These are phyloP conservation scores for Rousettus madagascariensis DNA, from an alignment of 2,797 vertebrate species.

Conservation along the genomic window DNA sequence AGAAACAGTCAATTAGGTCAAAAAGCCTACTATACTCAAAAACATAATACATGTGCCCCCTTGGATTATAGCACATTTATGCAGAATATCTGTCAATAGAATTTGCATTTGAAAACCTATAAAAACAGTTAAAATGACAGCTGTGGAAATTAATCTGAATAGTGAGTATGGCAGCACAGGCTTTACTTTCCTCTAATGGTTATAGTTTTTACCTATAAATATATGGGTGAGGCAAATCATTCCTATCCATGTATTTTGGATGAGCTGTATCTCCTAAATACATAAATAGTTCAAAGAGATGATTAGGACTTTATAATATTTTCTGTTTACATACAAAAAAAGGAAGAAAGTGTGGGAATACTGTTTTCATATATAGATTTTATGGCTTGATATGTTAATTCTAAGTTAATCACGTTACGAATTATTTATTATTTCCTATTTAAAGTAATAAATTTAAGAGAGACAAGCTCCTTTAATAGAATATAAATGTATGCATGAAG, in stretches of 20 bases:
- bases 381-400: not conserved
- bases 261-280: not conserved
- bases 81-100: not conserved
- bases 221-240: not conserved
- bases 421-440: not conserved
- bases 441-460: not conserved
- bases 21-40: conserved; percentile 34
- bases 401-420: not conserved
- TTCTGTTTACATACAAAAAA: not conserved
- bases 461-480: not conserved
- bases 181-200: not conserved
- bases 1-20: not conserved
- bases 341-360: not conserved
- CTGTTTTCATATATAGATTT: not conserved
- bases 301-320: not conserved
- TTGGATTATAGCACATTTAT: not conserved
- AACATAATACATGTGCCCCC: not conserved
- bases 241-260: not conserved
- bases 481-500: not conserved
- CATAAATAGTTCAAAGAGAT: not conserved
- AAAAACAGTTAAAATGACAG: conserved; percentile 18
- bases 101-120: conserved; percentile 21
- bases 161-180: not conserved
- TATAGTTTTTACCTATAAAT: conserved; percentile 6
- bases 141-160: not conserved